These are phyloP conservation scores for Psammodynastes pulverulentus DNA, from an alignment of 2,113 vertebrate species.

Conservation along the genomic window DNA sequence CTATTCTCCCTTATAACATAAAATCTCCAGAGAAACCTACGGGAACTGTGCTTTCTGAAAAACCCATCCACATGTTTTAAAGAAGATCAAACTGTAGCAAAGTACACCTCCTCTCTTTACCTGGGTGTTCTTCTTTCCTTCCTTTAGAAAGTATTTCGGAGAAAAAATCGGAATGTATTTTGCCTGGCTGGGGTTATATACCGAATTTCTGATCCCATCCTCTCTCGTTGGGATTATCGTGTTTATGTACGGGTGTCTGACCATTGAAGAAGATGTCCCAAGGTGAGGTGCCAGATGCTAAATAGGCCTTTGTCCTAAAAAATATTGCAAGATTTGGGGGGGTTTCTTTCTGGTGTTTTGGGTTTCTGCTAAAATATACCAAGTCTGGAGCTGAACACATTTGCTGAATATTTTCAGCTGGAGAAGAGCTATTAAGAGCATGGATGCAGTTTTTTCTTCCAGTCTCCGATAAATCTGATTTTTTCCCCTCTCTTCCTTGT, in stretches of 20 bases:
- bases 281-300: constrained; percentile 73
- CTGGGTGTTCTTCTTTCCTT: neutral
- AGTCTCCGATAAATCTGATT: neutral
- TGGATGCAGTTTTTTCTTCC: neutral
- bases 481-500: neutral
- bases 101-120: neutral
- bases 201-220: constrained; percentile 90
- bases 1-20: neutral
- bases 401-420: neutral
- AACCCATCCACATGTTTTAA: neutral
- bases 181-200: constrained; percentile 96
- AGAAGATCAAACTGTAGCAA: neutral
- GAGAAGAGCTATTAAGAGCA: neutral
- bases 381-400: neutral
- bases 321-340: neutral
- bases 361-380: neutral
- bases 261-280: constrained; percentile 89
- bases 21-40: neutral
- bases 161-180: constrained; percentile 99
- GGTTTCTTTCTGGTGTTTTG: neutral
- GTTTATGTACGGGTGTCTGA: constrained; percentile 92
- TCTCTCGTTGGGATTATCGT: constrained; percentile 93
- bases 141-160: constrained; percentile 93
- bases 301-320: no score
- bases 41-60: neutral